A percentile compares a stretch with the other conserved stretches of the same genome.
These are phyloP conservation scores for Sebastes vulpes DNA, from an alignment of 2,797 vertebrate genomes.

Conservation along the genomic window DNA sequence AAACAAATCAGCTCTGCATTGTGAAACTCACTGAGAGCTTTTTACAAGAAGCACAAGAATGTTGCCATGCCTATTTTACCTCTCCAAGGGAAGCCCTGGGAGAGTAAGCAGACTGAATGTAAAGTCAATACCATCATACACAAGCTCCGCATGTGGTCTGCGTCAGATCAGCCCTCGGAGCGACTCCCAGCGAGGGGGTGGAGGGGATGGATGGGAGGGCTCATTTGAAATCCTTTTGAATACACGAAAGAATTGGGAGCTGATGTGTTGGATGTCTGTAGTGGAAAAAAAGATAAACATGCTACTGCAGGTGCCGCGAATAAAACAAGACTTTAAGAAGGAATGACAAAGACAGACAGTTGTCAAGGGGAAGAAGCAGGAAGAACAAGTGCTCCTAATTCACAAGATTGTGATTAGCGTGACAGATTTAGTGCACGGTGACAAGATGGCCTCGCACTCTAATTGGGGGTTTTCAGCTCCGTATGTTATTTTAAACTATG, in stretches of 20 bases:
- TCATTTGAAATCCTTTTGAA: constrained; percentile 69
- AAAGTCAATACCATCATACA: constrained; percentile 81
- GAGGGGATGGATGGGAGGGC: constrained; percentile 18
- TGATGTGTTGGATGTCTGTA: constrained; percentile 60
- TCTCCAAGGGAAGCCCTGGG: constrained; percentile 71
- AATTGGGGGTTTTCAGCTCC: constrained; percentile 72
- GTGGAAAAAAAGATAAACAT: constrained; percentile 57
- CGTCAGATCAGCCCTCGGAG: constrained; percentile 70
- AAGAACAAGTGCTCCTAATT: constrained; percentile 47
- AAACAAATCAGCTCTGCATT: constrained; percentile 36
- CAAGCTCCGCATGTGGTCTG: constrained; percentile 79
- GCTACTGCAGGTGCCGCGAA: constrained; percentile 47
- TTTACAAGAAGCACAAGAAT: constrained; percentile 40
- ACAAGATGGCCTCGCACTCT: constrained; percentile 65
- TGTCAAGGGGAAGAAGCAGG: constrained; percentile 25
- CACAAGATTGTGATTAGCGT: constrained; percentile 71
- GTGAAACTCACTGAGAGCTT: constrained; percentile 38
- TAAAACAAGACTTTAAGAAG: constrained; percentile 28
- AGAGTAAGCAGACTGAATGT: constrained; percentile 80
- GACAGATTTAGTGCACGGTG: constrained; percentile 77
- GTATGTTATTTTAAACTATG: constrained; percentile 73
- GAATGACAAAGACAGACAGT: constrained; percentile 40
- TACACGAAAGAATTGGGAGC: constrained; percentile 44
- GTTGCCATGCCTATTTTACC: constrained; percentile 52
- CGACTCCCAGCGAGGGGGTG: constrained; percentile 53